A percentile compares a stretch with the other conserved stretches of the same genome.
Conservation (phyloP, 2,113 vertebrate species). For the Dicentrarchus labrax region DNA sequence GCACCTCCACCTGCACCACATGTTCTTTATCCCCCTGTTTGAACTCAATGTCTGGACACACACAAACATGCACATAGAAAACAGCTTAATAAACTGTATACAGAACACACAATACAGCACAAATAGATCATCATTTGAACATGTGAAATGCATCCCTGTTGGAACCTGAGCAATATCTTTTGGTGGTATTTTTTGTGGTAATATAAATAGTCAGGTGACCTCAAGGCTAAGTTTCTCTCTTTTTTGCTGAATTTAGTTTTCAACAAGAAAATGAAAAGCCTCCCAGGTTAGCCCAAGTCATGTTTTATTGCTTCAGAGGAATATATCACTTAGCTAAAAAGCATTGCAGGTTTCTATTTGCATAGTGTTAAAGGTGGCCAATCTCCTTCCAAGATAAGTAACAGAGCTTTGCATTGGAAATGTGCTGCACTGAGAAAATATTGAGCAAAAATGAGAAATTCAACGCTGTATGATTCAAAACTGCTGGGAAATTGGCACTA, state of each 20-base stretch:
- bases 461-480: conserved; percentile 53
- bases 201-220: background rate
- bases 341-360: conserved; percentile 52
- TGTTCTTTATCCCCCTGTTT: conserved; percentile 91
- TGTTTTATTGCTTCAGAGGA: conserved; percentile 50
- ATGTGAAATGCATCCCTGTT: background rate
- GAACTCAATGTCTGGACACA: conserved; percentile 90
- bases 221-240: conserved; percentile 26
- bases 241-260: conserved; percentile 27
- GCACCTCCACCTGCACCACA: conserved; percentile 90
- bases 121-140: conserved; percentile 14
- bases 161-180: background rate
- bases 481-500: conserved; percentile 33
- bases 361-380: conserved; percentile 55
- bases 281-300: conserved; percentile 21
- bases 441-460: conserved; percentile 59
- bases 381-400: conserved; percentile 39
- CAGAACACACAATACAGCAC: background rate
- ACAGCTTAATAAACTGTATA: background rate
- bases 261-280: conserved; percentile 30
- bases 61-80: conserved; percentile 18
- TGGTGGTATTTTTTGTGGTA: no score
- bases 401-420: conserved; percentile 61
- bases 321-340: conserved; percentile 49
- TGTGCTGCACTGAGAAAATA: conserved; percentile 44